These are phyloP conservation scores for Theretra japonica DNA, from an alignment of 2,888 invertebrate genomes.

Conservation along the genomic window DNA sequence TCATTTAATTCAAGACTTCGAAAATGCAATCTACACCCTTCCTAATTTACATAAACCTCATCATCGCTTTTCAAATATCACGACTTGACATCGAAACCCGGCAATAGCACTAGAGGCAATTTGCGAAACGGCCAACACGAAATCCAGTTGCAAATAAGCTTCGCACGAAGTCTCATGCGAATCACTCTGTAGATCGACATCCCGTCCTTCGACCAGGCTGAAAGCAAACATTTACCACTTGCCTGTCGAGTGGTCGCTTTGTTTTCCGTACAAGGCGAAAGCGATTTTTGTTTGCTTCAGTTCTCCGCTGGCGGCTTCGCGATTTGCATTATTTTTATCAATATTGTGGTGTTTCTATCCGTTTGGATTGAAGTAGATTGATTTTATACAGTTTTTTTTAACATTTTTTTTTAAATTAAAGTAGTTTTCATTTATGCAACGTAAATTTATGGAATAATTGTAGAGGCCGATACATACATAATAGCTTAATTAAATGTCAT, in stretches of 20 bases:
- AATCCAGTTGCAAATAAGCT: neutral
- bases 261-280: neutral
- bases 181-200: conserved; percentile 1
- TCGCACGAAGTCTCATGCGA: neutral
- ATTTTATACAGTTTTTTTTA: neutral
- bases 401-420: no score
- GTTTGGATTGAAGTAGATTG: neutral
- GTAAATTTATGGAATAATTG: no score
- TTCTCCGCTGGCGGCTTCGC: neutral
- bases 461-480: no score
- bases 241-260: conserved; percentile 1
- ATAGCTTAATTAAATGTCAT: no score
- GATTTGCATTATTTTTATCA: neutral
- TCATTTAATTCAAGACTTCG: no score
- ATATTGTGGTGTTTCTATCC: neutral
- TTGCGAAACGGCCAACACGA: neutral
- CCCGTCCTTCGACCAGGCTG: neutral
- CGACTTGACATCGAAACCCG: no score
- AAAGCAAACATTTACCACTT: conserved; percentile 15
- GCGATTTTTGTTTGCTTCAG: neutral
- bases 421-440: no score
- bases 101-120: neutral
- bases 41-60: neutral
- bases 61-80: neutral
- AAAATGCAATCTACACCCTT: neutral